phyloP scores from a whole-genome alignment of 1,140 invertebrate species.

The Ceratosolen fusciceps region DNA sequence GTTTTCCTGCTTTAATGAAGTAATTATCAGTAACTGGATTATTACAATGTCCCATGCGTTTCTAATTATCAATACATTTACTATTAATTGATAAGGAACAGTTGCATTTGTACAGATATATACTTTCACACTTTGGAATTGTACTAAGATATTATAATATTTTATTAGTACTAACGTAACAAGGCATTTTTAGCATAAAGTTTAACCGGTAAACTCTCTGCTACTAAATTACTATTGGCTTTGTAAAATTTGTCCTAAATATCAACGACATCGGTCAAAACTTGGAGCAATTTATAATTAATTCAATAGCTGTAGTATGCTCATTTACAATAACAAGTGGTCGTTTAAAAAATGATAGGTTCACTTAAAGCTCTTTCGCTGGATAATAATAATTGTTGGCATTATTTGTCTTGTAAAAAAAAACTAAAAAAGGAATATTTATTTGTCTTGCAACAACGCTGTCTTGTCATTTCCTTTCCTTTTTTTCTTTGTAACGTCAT shows the following conservation, averaged over 20 bases:
- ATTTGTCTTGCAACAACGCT: slow-evolving; percentile 1
- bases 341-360: neutral
- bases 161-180: no score
- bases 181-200: no score
- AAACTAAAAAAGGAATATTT: neutral
- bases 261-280: slow-evolving; percentile 1
- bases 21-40: neutral
- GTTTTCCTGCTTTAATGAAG: neutral
- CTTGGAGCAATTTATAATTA: slow-evolving; percentile 1
- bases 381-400: no score
- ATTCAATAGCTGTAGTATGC: neutral
- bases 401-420: slow-evolving; percentile 2
- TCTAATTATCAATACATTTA: neutral
- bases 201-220: no score
- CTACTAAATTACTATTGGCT: no score
- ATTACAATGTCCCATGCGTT: neutral
- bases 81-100: neutral
- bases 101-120: no score
- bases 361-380: neutral
- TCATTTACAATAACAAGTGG: slow-evolving; percentile 1
- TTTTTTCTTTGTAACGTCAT: no score
- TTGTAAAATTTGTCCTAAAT: neutral
- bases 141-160: no score
- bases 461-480: slow-evolving; percentile 7
- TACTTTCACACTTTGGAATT: no score